Conservation (phyloP, 92 coral and sea anemone genomes). For the Paramuricea clavata region DNA sequence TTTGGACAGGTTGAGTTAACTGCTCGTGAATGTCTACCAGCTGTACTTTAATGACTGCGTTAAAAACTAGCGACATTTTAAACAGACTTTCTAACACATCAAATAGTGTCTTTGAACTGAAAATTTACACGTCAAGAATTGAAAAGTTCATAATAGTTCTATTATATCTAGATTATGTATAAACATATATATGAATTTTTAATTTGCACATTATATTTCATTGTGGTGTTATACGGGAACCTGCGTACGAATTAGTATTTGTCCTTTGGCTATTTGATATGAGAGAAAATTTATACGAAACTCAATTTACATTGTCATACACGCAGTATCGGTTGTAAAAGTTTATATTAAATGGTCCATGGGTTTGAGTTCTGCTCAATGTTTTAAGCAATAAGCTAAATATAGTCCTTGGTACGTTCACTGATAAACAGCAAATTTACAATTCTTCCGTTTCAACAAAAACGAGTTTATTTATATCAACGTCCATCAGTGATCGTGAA, state of each 20-base stretch:
- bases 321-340: neutral
- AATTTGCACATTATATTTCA: neutral
- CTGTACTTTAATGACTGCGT: neutral
- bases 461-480: conserved; percentile 25
- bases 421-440: conserved; percentile 24
- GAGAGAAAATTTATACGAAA: neutral
- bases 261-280: conserved; percentile 8
- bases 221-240: neutral
- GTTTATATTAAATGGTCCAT: neutral
- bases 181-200: neutral
- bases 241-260: neutral
- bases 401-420: neutral
- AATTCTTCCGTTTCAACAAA: conserved; percentile 44
- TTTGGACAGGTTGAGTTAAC: neutral
- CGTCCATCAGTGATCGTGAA: conserved; percentile 17
- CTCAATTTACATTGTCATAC: conserved; percentile 7
- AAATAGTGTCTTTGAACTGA: neutral
- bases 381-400: conserved; percentile 16
- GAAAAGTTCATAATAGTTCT: neutral
- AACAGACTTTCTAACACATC: neutral
- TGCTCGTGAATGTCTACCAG: neutral
- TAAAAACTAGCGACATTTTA: neutral
- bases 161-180: neutral
- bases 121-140: neutral
- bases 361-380: neutral